phyloP scores from a whole-genome alignment of 2,113 vertebrate species.

The Hassar affinis region DNA sequence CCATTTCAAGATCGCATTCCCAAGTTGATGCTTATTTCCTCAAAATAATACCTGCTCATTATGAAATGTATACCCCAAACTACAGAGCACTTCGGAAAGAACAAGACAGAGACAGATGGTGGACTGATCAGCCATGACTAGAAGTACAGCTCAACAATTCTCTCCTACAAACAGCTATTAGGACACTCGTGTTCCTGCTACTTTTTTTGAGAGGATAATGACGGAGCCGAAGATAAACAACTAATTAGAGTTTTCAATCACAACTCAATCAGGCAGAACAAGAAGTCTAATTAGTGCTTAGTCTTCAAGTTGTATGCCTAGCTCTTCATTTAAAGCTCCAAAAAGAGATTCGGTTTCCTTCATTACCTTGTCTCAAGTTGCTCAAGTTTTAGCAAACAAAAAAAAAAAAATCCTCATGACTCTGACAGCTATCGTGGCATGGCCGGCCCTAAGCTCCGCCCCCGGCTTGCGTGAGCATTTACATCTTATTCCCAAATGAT shows the following conservation, averaged over 20 bases:
- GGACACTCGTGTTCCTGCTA: neutral
- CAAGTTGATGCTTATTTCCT: neutral
- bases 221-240: neutral
- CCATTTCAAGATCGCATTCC: neutral
- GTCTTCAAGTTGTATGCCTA: neutral
- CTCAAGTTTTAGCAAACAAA: no score
- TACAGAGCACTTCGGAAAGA: neutral
- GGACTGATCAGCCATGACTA: slow-evolving; percentile 5
- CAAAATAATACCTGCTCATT: no score
- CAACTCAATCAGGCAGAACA: slow-evolving; percentile 21
- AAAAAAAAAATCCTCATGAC: no score
- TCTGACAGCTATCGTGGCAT: neutral
- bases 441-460: neutral
- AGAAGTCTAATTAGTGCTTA: slow-evolving; percentile 11
- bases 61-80: neutral
- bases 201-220: slow-evolving; percentile 16
- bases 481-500: neutral
- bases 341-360: neutral
- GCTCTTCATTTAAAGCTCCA: neutral
- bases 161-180: neutral
- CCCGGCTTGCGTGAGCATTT: neutral
- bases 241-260: slow-evolving; percentile 24
- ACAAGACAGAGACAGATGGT: neutral
- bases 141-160: slow-evolving; percentile 3
- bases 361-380: neutral